Base-by-base conservation (phyloP, 2,888 invertebrate genomes). In the Tetragonula carbonaria region DNA sequence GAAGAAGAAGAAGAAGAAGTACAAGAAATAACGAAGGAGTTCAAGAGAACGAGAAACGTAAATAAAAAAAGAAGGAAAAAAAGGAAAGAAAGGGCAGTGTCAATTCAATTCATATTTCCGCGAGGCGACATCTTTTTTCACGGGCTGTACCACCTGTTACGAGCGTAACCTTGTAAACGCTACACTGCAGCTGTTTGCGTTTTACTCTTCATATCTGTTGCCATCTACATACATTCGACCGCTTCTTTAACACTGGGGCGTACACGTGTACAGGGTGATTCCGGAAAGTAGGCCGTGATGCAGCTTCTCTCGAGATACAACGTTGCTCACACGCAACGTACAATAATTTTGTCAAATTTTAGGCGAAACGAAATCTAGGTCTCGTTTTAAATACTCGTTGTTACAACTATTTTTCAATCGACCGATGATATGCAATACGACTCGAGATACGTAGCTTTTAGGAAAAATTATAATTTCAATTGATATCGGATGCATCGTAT, bases 101-200 rank as follows among this genome's bases (percentile, higher is more conserved):
- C 16, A 8, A 59, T 62, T 73, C 45, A 16, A 73, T 50, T 73
- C 72, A 62, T 73, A 73, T 57, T 73, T 72, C 45, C 57, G 45
- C 23, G 45, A n/a, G 8, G 45, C 8, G 45, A 45, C 45, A 45
- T 16, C 57, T 53, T 38, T 57, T 45, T 71, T n/a, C 71, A 55
- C 45, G 8, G 57, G 57, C 23, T 59, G 57, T 59, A 23, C 72
- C 72, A 73, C 72, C 72, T 73, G 72, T 73, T 73, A 73, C 72
- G 6, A 73, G 23, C 45, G 18, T 62, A 62, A 73, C 51, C 73
- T 73, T 63, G 73, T 63, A 33, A 50, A 73, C 50, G 73, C 73
- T 63, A 50, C 57, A 53, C 14, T 59, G 72, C 59, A 63, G 73
- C 50, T 73, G 73, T 63, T 73, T 33, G 72, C 45, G 59, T 73